phyloP scores from a whole-genome alignment of 2,888 invertebrate genomes.

The Fabriciana adippe region DNA sequence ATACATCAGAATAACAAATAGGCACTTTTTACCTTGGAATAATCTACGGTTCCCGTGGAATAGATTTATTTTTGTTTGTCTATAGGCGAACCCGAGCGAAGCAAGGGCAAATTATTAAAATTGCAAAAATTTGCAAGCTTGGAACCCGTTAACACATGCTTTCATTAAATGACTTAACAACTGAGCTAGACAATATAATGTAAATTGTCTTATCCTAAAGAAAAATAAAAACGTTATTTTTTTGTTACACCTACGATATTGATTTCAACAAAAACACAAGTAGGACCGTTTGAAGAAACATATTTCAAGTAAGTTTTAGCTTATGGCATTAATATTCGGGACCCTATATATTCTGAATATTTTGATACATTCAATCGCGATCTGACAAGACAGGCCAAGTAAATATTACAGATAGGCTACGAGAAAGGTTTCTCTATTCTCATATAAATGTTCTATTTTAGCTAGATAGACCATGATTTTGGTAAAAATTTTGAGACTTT shows the following conservation, averaged over 20 bases:
- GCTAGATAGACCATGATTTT: slow-evolving; percentile 27
- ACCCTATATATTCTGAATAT: slow-evolving; percentile 25
- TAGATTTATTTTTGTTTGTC: too few species aligned
- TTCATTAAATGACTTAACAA: too few species aligned
- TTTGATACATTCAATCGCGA: slow-evolving; percentile 52
- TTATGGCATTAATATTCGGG: slow-evolving; percentile 32
- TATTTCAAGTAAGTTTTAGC: slow-evolving; percentile 14
- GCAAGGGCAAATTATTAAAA: too few species aligned
- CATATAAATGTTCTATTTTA: slow-evolving; percentile 57
- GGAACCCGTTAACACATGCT: too few species aligned
- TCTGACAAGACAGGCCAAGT: slow-evolving; percentile 62
- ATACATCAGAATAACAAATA: too few species aligned
- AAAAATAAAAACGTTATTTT: too few species aligned
- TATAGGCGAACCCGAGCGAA: too few species aligned
- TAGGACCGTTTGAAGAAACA: not conserved
- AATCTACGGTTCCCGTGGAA: too few species aligned
- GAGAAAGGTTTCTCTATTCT: slow-evolving; percentile 59
- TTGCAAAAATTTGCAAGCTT: too few species aligned
- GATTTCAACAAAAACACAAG: not conserved
- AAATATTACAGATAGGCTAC: slow-evolving; percentile 62
- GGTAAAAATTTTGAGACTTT: not conserved
- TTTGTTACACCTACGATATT: not conserved
- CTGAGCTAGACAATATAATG: too few species aligned
- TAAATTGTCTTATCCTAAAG: too few species aligned
- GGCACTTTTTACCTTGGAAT: too few species aligned